Evolutionary conservation across 2,888 invertebrate genomes (phyloP).

Genomic region (Atherix ibis): DNA sequence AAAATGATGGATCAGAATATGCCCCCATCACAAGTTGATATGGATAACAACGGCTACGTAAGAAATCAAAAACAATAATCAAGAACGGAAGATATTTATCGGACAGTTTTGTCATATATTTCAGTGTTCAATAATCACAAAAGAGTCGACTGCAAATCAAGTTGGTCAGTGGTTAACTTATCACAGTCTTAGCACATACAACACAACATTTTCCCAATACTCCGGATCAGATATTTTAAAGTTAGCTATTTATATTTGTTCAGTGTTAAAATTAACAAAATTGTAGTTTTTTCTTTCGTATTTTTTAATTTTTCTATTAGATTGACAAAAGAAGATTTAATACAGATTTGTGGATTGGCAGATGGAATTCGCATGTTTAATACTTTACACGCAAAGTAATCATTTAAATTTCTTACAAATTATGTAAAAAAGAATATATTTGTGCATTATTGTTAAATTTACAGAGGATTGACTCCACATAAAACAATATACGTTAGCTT

Average conservation of each 20-base stretch:
- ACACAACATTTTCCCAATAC: slow-evolving; percentile 66
- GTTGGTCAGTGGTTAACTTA: slow-evolving; percentile 65
- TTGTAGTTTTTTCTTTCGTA: slow-evolving; percentile 5
- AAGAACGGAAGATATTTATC: not conserved
- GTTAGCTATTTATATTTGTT: slow-evolving; percentile 18
- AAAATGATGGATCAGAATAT: slow-evolving; percentile 31
- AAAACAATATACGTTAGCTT: slow-evolving; percentile 70
- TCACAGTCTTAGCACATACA: slow-evolving; percentile 62
- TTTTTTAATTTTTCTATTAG: slow-evolving; percentile 20
- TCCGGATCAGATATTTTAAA: slow-evolving; percentile 79
- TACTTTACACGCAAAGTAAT: slow-evolving; percentile 70
- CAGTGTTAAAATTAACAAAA: not conserved
- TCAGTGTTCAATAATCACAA: slow-evolving; percentile 40
- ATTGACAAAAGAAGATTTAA: slow-evolving; percentile 77
- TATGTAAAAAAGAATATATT: not conserved
- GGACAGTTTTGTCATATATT: not conserved
- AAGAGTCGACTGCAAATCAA: slow-evolving; percentile 52
- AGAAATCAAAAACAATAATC: slow-evolving; percentile 8
- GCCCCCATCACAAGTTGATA: slow-evolving; percentile 28
- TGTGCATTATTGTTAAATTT: slow-evolving; percentile 5
- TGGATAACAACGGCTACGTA: slow-evolving; percentile 32
- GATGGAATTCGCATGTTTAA: slow-evolving; percentile 90
- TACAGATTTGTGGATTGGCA: slow-evolving; percentile 85
- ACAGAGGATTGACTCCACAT: slow-evolving; percentile 55
- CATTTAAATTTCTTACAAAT: slow-evolving; percentile 15